Evolutionary conservation across 2,797 vertebrate species (phyloP).

Genomic region (Diglossa cyanea): DNA sequence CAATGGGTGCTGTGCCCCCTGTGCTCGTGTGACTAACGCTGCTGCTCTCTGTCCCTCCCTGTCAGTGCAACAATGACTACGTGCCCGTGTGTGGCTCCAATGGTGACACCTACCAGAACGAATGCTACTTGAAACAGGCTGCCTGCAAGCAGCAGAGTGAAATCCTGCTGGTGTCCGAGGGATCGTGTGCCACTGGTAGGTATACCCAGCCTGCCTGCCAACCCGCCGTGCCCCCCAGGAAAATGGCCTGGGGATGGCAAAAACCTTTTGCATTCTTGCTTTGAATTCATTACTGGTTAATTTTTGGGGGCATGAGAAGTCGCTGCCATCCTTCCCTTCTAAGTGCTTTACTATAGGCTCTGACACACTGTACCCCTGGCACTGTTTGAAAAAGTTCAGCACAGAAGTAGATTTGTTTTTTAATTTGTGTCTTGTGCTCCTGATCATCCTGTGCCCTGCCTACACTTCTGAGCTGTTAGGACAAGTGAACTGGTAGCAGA

Average conservation of each 20-base stretch:
- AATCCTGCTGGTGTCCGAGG: conserved; percentile 92
- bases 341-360: accelerated
- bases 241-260: background rate
- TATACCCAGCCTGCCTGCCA: background rate
- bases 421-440: background rate
- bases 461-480: background rate
- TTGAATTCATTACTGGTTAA: background rate
- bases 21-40: background rate
- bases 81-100: conserved; percentile 97
- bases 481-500: conserved; percentile 6
- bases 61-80: conserved; percentile 96
- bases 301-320: background rate
- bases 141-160: conserved; percentile 98
- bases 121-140: conserved; percentile 93
- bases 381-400: background rate
- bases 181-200: conserved; percentile 92
- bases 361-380: background rate
- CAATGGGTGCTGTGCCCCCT: background rate
- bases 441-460: background rate
- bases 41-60: background rate
- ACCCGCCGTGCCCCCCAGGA: background rate
- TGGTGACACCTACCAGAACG: conserved; percentile 96
- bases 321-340: background rate
- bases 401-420: background rate
- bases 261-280: background rate